phyloP scores from a whole-genome alignment of 2,888 invertebrate species.

The Dolichopus griseipennis region DNA sequence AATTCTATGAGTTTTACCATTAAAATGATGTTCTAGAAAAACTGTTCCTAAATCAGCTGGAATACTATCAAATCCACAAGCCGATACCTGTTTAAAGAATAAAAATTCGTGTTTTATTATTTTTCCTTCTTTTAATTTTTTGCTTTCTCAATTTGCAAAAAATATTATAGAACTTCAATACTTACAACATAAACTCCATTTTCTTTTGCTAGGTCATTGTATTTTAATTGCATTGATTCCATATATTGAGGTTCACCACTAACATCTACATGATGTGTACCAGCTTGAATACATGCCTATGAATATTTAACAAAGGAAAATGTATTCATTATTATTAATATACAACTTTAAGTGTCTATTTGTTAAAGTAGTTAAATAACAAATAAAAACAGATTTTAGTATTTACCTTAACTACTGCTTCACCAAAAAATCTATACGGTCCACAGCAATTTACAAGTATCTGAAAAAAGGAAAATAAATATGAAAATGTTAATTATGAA shows the following conservation, averaged over 20 bases:
- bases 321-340: background rate
- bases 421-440: constrained; percentile 80
- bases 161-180: background rate
- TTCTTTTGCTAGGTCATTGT: constrained; percentile 62
- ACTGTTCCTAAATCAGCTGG: constrained; percentile 79
- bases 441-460: constrained; percentile 83
- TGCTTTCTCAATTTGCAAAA: too few relatives aligned
- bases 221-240: constrained; percentile 75
- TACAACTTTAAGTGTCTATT: too few relatives aligned
- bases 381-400: too few relatives aligned
- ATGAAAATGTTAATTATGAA: too few relatives aligned
- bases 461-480: constrained; percentile 18
- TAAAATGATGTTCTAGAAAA: constrained; percentile 69
- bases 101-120: background rate
- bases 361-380: background rate
- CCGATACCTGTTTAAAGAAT: constrained; percentile 46
- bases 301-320: constrained; percentile 14
- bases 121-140: background rate
- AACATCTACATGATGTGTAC: constrained; percentile 84
- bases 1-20: constrained; percentile 36
- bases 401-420: constrained; percentile 62
- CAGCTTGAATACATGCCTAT: constrained; percentile 66
- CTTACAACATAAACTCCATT: constrained; percentile 71
- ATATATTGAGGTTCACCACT: constrained; percentile 88
- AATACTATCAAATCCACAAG: constrained; percentile 90